These are phyloP conservation scores for Staurois parvus DNA, from an alignment of 2,797 vertebrate species.

Conservation along the genomic window DNA sequence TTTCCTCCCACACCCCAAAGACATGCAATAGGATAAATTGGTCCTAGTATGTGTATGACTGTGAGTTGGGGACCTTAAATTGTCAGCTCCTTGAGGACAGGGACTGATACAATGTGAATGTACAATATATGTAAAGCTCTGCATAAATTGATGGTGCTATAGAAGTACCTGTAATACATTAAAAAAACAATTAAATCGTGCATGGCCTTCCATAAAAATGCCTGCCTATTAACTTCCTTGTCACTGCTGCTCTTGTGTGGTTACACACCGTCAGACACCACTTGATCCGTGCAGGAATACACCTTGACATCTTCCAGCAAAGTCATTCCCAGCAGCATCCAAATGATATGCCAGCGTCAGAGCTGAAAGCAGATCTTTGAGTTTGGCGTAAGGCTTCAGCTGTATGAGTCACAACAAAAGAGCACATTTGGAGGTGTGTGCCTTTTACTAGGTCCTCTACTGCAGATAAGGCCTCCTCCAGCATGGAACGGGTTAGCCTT, in stretches of 20 bases:
- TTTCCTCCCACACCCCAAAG: too few species aligned
- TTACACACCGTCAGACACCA: background rate
- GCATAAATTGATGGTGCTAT: too few species aligned
- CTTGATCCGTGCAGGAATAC: background rate
- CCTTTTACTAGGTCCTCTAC: slow-evolving; percentile 3
- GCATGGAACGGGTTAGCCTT: slow-evolving; percentile 50
- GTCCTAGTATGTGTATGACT: too few species aligned
- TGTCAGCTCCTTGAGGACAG: too few species aligned
- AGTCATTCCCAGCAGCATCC: slow-evolving; percentile 6
- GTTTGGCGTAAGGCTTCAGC: background rate
- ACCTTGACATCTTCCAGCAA: slow-evolving; percentile 14
- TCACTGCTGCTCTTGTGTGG: background rate
- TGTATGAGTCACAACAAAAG: too few species aligned
- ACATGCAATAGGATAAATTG: too few species aligned
- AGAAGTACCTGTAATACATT: too few species aligned
- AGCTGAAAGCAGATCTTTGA: background rate
- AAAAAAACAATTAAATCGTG: too few species aligned
- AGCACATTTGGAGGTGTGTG: background rate
- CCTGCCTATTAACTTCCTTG: background rate
- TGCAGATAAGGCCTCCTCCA: slow-evolving; percentile 50
- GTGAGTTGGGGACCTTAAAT: too few species aligned
- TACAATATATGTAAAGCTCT: too few species aligned
- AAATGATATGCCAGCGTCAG: background rate
- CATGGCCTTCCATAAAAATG: background rate
- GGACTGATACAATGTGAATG: too few species aligned